A percentile compares a stretch with the other conserved stretches of the same genome.
Evolutionary conservation across 2,797 vertebrate genomes (phyloP).

Genomic region (Tympanoctomys barrerae): DNA sequence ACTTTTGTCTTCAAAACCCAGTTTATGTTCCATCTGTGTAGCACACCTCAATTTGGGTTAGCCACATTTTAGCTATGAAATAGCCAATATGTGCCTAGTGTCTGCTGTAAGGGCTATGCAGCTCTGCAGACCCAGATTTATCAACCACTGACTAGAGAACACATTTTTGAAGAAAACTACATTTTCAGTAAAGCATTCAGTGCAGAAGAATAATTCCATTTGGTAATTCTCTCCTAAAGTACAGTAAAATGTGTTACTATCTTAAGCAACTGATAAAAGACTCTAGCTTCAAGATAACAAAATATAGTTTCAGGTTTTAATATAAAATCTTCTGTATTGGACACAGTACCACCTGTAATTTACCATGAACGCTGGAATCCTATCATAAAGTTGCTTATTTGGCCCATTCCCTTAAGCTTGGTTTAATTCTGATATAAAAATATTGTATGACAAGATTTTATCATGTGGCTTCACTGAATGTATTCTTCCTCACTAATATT

Average conservation of each 20-base stretch:
- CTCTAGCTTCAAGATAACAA: conserved; percentile 45
- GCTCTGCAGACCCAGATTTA: neutral
- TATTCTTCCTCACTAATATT: conserved; percentile 11
- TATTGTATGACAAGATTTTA: conserved; percentile 35
- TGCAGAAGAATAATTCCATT: neutral
- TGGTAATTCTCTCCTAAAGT: conserved; percentile 28
- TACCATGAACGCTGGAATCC: neutral
- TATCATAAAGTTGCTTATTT: conserved; percentile 38
- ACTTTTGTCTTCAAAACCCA: conserved; percentile 37
- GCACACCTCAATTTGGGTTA: conserved; percentile 10
- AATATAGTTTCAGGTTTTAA: conserved; percentile 20
- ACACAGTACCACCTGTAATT: neutral
- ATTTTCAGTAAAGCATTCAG: conserved; percentile 23
- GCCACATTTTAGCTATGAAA: conserved; percentile 16
- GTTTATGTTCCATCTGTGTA: neutral
- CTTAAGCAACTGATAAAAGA: conserved; percentile 55
- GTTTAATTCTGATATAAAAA: conserved; percentile 63
- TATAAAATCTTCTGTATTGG: neutral
- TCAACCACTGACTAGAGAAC: conserved; percentile 13
- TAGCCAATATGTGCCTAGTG: neutral
- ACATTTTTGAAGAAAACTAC: conserved; percentile 20
- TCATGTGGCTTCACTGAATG: conserved; percentile 51
- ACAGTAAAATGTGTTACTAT: neutral
- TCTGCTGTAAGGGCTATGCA: neutral
- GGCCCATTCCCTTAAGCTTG: conserved; percentile 29